Percentiles rank a stretch among this genome's conserved stretches.
These are phyloP conservation scores for Coregonus sp. DNA, from an alignment of 2,797 vertebrate species.

Conservation along the genomic window DNA sequence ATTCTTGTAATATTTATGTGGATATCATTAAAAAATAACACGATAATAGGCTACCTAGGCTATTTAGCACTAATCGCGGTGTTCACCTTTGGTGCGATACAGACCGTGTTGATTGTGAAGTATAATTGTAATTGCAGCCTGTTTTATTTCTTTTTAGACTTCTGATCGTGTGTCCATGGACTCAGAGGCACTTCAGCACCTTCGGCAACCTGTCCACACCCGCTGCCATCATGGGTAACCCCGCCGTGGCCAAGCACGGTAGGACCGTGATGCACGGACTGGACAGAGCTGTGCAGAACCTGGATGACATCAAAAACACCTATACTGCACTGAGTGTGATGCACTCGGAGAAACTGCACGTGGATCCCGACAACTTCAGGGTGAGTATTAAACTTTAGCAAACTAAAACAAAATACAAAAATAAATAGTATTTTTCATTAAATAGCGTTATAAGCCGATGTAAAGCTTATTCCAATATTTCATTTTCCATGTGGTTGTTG, in stretches of 20 bases:
- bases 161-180: conserved; percentile 80
- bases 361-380: conserved; percentile 78
- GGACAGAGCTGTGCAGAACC: conserved; percentile 72
- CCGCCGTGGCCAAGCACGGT: conserved; percentile 74
- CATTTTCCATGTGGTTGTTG: neutral
- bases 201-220: conserved; percentile 77
- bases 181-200: conserved; percentile 75
- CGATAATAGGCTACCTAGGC: neutral
- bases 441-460: neutral
- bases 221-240: conserved; percentile 67
- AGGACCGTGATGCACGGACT: conserved; percentile 77
- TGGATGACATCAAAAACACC: conserved; percentile 75
- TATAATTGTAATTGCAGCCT: neutral
- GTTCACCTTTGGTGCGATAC: no score
- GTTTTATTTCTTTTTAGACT: conserved; percentile 57
- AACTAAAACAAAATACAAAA: no score
- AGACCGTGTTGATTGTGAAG: no score
- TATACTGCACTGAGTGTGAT: conserved; percentile 69
- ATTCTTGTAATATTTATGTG: neutral
- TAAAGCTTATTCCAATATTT: neutral
- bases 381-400: conserved; percentile 25
- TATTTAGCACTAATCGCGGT: neutral
- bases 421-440: neutral
- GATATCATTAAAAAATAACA: neutral
- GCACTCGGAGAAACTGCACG: conserved; percentile 80